Percentiles rank a stretch among this genome's conserved stretches.
phyloP scores from a whole-genome alignment of 2,888 invertebrate genomes.

The Hartigia nigra region DNA sequence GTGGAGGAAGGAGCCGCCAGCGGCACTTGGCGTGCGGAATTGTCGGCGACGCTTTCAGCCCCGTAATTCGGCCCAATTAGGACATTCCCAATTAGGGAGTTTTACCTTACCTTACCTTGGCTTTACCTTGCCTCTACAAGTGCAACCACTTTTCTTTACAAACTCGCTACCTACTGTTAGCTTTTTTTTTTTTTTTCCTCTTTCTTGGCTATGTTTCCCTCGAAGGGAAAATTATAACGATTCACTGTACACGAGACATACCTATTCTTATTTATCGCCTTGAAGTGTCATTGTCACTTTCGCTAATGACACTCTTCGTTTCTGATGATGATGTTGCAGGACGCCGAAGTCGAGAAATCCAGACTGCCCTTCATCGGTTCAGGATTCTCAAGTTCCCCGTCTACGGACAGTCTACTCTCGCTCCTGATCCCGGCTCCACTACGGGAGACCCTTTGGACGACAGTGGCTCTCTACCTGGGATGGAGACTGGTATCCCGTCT shows the following conservation, averaged over 20 bases:
- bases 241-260: neutral
- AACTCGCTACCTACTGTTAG: neutral
- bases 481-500: slow-evolving; percentile 63
- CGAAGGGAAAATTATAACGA: neutral
- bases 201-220: neutral
- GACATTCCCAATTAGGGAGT: slow-evolving; percentile 48
- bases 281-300: neutral
- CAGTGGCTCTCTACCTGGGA: slow-evolving; percentile 62
- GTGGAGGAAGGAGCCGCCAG: neutral
- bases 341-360: slow-evolving; percentile 59
- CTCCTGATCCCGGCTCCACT: slow-evolving; percentile 61
- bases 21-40: neutral
- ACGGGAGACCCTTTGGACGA: slow-evolving; percentile 63
- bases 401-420: slow-evolving; percentile 59
- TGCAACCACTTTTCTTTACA: neutral
- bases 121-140: neutral
- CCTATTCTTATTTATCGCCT: neutral
- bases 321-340: slow-evolving; percentile 50
- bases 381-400: slow-evolving; percentile 45
- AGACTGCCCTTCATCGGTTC: slow-evolving; percentile 56
- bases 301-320: neutral
- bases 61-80: slow-evolving; percentile 49
- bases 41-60: slow-evolving; percentile 14
- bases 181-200: slow-evolving; percentile 15
- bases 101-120: slow-evolving; percentile 14